Evolutionary conservation across 2,797 vertebrate species (phyloP).

Genomic region (Bucorvus abyssinicus): DNA sequence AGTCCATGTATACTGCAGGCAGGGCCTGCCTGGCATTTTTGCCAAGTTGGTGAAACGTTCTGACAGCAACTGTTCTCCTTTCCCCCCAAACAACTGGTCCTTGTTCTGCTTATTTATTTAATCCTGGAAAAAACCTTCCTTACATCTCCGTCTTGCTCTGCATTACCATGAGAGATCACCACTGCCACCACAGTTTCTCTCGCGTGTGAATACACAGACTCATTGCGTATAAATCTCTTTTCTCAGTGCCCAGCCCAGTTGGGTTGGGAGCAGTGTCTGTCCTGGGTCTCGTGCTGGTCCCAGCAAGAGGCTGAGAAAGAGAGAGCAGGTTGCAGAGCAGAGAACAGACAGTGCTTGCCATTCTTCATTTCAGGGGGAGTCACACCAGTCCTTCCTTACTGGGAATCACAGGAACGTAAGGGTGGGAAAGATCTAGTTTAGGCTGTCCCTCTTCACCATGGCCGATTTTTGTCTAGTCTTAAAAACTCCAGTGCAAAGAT

Average conservation of each 20-base stretch:
- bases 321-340: background rate
- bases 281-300: background rate
- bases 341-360: background rate
- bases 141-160: background rate
- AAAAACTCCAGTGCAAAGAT: background rate
- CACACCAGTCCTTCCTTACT: background rate
- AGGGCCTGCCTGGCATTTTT: slow-evolving; percentile 22
- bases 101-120: slow-evolving; percentile 41
- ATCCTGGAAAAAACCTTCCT: background rate
- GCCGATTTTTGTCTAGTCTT: background rate
- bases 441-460: background rate
- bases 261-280: background rate
- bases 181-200: background rate
- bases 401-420: background rate
- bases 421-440: background rate
- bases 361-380: background rate
- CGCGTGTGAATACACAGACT: background rate
- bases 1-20: slow-evolving; percentile 9
- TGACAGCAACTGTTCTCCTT: slow-evolving; percentile 44
- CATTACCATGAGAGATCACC: background rate
- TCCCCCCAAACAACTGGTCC: slow-evolving; percentile 20
- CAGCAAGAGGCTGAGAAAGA: background rate
- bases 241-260: background rate
- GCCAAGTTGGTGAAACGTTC: slow-evolving; percentile 46
- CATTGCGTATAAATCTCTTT: background rate